Conservation (phyloP, 2,113 vertebrate genomes). For the Nerophis ophidion region DNA sequence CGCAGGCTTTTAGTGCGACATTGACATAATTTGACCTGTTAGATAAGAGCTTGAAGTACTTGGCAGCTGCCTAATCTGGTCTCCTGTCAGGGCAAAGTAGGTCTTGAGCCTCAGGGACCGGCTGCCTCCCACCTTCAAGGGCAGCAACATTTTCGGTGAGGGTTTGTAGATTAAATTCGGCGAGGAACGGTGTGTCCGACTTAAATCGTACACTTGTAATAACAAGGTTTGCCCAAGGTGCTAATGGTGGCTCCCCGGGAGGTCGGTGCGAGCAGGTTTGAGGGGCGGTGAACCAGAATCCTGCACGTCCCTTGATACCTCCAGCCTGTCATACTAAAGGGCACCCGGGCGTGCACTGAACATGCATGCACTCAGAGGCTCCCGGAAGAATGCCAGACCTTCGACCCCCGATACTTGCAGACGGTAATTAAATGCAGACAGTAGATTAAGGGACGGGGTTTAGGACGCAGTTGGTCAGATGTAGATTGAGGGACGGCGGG, state of each 20-base stretch:
- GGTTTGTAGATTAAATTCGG: conserved; percentile 34
- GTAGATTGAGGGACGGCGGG: conserved; percentile 37
- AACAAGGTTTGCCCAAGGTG: conserved; percentile 28
- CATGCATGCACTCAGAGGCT: conserved; percentile 31
- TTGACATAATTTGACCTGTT: conserved; percentile 31
- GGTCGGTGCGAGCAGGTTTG: background rate
- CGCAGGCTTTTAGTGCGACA: conserved; percentile 14
- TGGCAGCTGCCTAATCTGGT: conserved; percentile 45
- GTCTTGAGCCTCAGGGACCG: conserved; percentile 43
- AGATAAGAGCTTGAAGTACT: conserved; percentile 46
- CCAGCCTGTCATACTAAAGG: conserved; percentile 20
- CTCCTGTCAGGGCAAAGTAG: conserved; percentile 32
- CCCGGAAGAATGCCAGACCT: conserved; percentile 50
- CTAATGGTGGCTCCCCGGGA: conserved; percentile 6
- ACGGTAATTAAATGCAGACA: conserved; percentile 64
- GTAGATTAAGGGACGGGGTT: conserved; percentile 54
- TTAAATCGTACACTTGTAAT: conserved; percentile 46
- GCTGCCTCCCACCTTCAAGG: conserved; percentile 17
- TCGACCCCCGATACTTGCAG: conserved; percentile 55
- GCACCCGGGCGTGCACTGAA: conserved; percentile 9
- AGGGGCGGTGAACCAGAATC: conserved; percentile 34
- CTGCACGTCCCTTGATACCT: conserved; percentile 37
- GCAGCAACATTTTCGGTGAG: background rate
- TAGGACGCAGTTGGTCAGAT: conserved; percentile 48
- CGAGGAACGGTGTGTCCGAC: conserved; percentile 31